Percentiles rank a stretch among this genome's conserved stretches.
phyloP scores from a whole-genome alignment of 2,888 invertebrate species.

The Drosophila buzzatii region DNA sequence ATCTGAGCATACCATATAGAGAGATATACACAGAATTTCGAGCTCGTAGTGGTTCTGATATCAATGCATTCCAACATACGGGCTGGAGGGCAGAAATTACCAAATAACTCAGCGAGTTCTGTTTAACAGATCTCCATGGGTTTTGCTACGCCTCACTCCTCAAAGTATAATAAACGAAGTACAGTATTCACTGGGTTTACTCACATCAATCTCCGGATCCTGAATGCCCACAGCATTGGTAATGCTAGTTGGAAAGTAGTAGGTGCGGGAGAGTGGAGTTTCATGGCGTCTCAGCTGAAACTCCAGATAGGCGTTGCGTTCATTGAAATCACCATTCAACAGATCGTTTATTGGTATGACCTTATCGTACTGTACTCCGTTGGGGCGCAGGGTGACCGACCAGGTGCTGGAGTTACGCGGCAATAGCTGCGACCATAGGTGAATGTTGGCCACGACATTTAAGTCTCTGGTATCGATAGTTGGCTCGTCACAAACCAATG shows the following conservation, averaged over 20 bases:
- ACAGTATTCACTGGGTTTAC: not conserved
- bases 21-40: no score
- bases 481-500: slow-evolving; percentile 89
- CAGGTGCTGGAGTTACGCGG: slow-evolving; percentile 67
- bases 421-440: slow-evolving; percentile 87
- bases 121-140: no score
- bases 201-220: slow-evolving; percentile 87
- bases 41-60: no score
- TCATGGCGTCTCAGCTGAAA: slow-evolving; percentile 86
- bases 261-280: slow-evolving; percentile 88
- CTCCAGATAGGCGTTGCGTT: slow-evolving; percentile 78
- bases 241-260: slow-evolving; percentile 88
- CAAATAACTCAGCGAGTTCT: no score
- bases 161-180: no score
- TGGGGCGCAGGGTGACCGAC: slow-evolving; percentile 80
- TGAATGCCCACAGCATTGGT: slow-evolving; percentile 86
- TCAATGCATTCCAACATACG: no score
- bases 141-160: no score
- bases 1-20: no score
- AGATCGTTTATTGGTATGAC: slow-evolving; percentile 74
- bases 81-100: no score
- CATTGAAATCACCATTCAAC: slow-evolving; percentile 63
- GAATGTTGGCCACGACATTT: slow-evolving; percentile 87
- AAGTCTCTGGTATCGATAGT: slow-evolving; percentile 85
- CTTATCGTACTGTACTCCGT: slow-evolving; percentile 83